phyloP scores from a whole-genome alignment of 2,888 invertebrate species.

The Parnassius smintheus region DNA sequence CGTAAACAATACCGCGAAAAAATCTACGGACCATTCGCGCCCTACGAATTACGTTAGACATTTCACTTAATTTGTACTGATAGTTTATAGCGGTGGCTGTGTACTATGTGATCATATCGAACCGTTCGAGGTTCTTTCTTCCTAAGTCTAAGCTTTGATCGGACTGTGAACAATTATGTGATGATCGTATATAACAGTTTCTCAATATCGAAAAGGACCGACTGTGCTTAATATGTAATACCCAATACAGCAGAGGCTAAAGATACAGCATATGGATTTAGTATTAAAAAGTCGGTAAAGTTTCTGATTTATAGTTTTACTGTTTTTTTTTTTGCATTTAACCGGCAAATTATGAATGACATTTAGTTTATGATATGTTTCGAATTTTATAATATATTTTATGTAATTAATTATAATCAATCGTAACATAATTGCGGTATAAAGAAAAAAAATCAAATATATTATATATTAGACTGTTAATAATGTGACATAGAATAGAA shows the following conservation, averaged over 20 bases:
- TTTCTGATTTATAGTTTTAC: slow-evolving; percentile 42
- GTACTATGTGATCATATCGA: slow-evolving; percentile 2
- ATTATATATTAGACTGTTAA: slow-evolving; percentile 21
- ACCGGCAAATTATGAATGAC: background rate
- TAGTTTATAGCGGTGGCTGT: background rate
- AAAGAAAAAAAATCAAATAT: background rate
- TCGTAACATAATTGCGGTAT: background rate
- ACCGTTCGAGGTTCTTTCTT: background rate
- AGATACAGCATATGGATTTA: slow-evolving; percentile 73
- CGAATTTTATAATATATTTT: background rate
- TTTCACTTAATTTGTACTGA: background rate
- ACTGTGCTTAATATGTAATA: slow-evolving; percentile 54
- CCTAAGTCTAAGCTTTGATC: background rate
- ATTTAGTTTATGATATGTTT: background rate
- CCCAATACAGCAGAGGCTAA: slow-evolving; percentile 59
- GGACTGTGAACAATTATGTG: slow-evolving; percentile 46
- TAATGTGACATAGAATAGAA: slow-evolving; percentile 22
- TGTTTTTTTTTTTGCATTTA: background rate
- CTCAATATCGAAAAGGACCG: slow-evolving; percentile 7
- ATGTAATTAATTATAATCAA: background rate
- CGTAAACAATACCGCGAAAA: slow-evolving; percentile 68
- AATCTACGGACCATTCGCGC: slow-evolving; percentile 40
- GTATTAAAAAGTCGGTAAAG: slow-evolving; percentile 78
- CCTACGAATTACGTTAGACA: background rate
- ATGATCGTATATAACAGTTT: slow-evolving; percentile 29